phyloP scores from a whole-genome alignment of 2,797 vertebrate genomes.

The Chaetophractus vellerosus region DNA sequence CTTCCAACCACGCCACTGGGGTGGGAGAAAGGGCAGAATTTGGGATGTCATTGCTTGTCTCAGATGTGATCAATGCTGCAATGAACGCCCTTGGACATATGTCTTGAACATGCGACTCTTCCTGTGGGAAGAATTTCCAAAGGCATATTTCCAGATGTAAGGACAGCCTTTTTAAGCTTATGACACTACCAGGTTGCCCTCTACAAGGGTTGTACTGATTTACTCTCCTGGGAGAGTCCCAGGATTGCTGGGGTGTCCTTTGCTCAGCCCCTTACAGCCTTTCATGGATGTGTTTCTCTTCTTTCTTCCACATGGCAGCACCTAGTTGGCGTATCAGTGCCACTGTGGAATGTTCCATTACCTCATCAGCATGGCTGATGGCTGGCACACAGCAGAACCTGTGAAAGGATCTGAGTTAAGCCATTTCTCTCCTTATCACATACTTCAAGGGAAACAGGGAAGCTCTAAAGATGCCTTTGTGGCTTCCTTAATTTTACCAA shows the following conservation, averaged over 20 bases:
- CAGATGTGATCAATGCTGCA: not conserved
- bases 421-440: too few species aligned
- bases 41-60: not conserved
- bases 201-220: not conserved
- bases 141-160: not conserved
- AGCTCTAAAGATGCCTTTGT: too few species aligned
- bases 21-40: not conserved
- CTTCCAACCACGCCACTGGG: too few species aligned
- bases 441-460: too few species aligned
- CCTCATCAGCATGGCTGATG: too few species aligned
- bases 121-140: not conserved
- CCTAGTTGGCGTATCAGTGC: too few species aligned
- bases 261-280: not conserved
- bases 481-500: too few species aligned
- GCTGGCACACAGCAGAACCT: too few species aligned
- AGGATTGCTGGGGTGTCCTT: too few species aligned
- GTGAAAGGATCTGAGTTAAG: too few species aligned
- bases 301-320: not conserved
- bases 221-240: not conserved
- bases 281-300: not conserved
- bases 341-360: too few species aligned
- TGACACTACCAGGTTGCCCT: not conserved
- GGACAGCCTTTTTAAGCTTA: not conserved
- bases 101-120: fast-evolving
- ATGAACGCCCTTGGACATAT: not conserved